Evolutionary conservation across 2,888 invertebrate species (phyloP), one percentile per base, ranked within the genome.

Genomic region (Apodemia mormo): DNA sequence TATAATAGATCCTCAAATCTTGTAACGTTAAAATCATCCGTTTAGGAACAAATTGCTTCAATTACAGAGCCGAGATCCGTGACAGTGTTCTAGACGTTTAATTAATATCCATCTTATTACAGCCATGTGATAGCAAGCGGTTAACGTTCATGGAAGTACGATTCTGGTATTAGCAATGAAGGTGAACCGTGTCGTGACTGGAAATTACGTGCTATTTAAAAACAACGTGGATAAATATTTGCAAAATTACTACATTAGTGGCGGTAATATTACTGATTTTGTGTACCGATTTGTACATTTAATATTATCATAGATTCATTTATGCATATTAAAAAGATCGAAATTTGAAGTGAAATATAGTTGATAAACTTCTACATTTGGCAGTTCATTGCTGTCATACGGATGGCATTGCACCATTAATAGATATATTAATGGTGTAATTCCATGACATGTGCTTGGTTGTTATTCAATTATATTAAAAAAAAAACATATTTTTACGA

Each of bases 61-160:
- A 71, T 74, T 70, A 71, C 45, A 65, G 37, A 37, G 65, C 43
- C 66, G 65, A 72, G 67, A 61, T 52, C 66, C 45, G 69, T 73
- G 67, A 70, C 66, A 67, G 64, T 66, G 73, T 54, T 65, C 68
- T n/a, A 70, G 70, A 69, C 68, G 45, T 71, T 67, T 68, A 72
- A 73, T 72, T 72, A 70, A 71, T 72, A 74, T 49, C 71, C 67
- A 33, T 33, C 49, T 67, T 67, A 67, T 67, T 67, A 30, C 67
- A 33, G 54, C 52, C 30, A 52, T 33, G 30, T 14, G 61, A 30
- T 33, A 58, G 29, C 58, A 12, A 61, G 61, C 61, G 30, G 61
- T 61, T n/a, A 30, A n/a, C 37, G 33, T n/a, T 37, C 30, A 61
- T 33, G 33, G 61, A 30, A 29, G 56, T 29, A 61, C 33, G 33